Base-by-base conservation (phyloP, 2,888 invertebrate species). In the Pseudococcus viburni region DNA sequence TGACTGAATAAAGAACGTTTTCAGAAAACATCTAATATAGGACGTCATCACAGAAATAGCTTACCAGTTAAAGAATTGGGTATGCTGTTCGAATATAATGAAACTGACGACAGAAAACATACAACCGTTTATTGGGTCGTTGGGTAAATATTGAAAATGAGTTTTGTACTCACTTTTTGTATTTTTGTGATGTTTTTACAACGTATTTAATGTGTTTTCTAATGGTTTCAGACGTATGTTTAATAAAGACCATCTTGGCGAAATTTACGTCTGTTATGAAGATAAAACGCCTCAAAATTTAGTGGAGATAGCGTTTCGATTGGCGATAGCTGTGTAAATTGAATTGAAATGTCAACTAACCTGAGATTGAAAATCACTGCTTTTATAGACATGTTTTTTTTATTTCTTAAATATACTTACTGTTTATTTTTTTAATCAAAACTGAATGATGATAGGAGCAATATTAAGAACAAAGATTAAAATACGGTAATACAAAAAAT, bases 281-380 rank as follows among this genome's bases (percentile, higher is more conserved):
- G 96, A 97, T 89, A 95, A 95, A 42, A 94, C 96, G 17, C 96
- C 97, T 0, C 97, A 98, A 92, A 97, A 97, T 92, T 93, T 97
- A 90, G 94, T 97, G 0, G 98, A 98, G 93, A 93, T 98, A 90
- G 97, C 97, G 8, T 97, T 96, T 91, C 94, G 95, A 90, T 92
- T 96, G 5, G 93, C 94, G 93, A 88, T 94, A 15, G 48, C 48
- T 51, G 12, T 15, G 48, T 51, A 51, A 51, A 15, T 51, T 51
- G 1, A 15, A 51, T 51, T 8, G 11, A 7, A 42, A 42, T 0
- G 42, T 42, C 8, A 3, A 42, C 42, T 33, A 2, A 33, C 26
- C 26, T 3, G 26, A 33, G 26, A 3, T 33, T 33, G 3, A 33
- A 33, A 33, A 33, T 2, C 26, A 33, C 26, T 33, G 26, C n/a